Conservation (phyloP, 2,113 vertebrate species). For the Cichladusa arquata region DNA sequence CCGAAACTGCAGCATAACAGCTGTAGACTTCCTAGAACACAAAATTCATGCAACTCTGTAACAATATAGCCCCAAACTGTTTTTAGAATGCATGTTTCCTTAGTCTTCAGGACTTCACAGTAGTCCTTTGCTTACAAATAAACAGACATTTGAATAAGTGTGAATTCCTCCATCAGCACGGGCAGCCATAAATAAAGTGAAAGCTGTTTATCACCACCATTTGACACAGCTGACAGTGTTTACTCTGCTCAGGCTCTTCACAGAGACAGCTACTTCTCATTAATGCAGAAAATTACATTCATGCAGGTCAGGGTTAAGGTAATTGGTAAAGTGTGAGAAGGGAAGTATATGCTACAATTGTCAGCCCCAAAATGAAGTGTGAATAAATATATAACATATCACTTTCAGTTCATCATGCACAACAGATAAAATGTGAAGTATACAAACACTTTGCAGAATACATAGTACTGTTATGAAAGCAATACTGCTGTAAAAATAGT, state of each 20-base stretch:
- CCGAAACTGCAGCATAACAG: background rate
- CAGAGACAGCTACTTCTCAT: slow-evolving; percentile 36
- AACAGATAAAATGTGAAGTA: background rate
- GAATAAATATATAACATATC: slow-evolving; percentile 51
- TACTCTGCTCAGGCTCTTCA: slow-evolving; percentile 6
- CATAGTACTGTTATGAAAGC: background rate
- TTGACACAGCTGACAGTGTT: slow-evolving; percentile 41
- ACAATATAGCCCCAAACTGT: background rate
- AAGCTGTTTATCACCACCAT: slow-evolving; percentile 36
- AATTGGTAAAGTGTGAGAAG: slow-evolving; percentile 34
- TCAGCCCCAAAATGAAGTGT: slow-evolving; percentile 30
- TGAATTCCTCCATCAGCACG: background rate
- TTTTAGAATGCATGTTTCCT: background rate
- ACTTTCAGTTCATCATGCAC: background rate
- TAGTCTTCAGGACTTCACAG: background rate
- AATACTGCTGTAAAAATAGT: background rate
- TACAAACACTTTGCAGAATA: background rate
- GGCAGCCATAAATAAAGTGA: slow-evolving; percentile 7
- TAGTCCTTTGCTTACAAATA: background rate
- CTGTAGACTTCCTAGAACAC: background rate
- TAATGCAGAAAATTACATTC: slow-evolving; percentile 45
- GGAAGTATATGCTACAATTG: slow-evolving; percentile 9
- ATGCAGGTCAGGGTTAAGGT: slow-evolving; percentile 37
- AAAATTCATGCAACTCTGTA: background rate
- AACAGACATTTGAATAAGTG: background rate